Base-by-base conservation (phyloP, 2,797 vertebrate species). In the Podarcis lilfordi region DNA sequence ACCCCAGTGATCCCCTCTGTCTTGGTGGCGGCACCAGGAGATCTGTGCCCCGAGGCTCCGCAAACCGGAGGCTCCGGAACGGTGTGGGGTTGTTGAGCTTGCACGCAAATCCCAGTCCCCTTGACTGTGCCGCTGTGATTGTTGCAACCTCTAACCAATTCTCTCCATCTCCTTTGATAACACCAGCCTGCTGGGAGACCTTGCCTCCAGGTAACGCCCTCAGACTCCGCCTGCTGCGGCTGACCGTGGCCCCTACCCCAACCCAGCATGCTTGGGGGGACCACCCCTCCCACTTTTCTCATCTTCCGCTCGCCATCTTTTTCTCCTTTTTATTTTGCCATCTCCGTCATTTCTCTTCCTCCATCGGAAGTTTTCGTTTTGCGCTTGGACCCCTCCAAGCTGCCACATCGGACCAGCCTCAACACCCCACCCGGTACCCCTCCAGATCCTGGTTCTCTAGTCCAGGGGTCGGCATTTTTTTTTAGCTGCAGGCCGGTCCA, bases 131-230 rank as follows among this genome's bases (percentile, higher is more conserved):
- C 40, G 79, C 50, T n/a, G 1, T 32, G 27, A n/a, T 2, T 43
- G 1, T 76, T 82, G 69, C 66, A 3, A n/a, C 4, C 55, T 1
- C 45, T 86, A 89, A 94, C 94, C 94, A 93, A 97, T 61, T 64
- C 88, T 93, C 92, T 93, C 50, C 29, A 88, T 95, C 95, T 96
- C 93, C 94, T 97, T 94, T 95, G 93, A 91, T 91, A 91, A 92
- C 91, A 90, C 93, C 98, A 99, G 98, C 96, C 97, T 99, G 92
- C 96, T 99, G 94, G 98, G 98, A 97, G 98, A 99, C 92, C 97
- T 99, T 93, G 98, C 98, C 1, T 97, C 98, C 92, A 99, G 98
- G 98, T 99, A 98, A 94, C n/a, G 2, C 64, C 50, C 75, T 68
- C 71, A 43, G 11, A 74, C 43, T 78, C 78, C 55, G 82, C 88